phyloP scores from a whole-genome alignment of 2,113 vertebrate genomes.

The Neogobius melanostomus region DNA sequence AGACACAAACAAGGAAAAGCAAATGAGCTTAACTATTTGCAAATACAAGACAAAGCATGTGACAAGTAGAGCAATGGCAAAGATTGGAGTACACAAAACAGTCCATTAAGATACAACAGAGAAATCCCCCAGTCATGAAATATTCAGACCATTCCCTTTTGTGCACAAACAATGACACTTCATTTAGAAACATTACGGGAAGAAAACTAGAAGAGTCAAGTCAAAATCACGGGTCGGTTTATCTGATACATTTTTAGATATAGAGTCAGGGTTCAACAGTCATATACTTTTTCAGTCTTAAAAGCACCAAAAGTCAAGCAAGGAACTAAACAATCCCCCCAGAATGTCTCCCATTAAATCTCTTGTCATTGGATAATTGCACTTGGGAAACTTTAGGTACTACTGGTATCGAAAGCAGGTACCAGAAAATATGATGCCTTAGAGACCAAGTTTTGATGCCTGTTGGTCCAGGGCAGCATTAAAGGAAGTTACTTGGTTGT shows the following conservation, averaged over 20 bases:
- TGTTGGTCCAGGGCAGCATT: no score
- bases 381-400: conserved; percentile 71
- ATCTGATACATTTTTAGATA: no score
- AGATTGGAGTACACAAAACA: conserved; percentile 22
- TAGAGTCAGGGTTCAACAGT: no score
- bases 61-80: conserved; percentile 10
- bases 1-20: neutral
- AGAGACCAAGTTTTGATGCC: no score
- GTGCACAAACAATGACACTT: conserved; percentile 30
- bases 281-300: no score
- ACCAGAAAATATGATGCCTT: no score
- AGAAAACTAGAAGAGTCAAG: neutral
- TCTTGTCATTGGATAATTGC: conserved; percentile 44
- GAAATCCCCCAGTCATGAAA: conserved; percentile 25
- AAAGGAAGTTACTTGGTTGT: no score
- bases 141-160: conserved; percentile 52
- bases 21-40: conserved; percentile 11
- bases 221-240: no score
- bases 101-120: conserved; percentile 41
- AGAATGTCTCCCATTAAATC: conserved; percentile 18
- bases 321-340: no score
- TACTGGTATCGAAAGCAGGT: no score
- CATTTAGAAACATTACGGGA: conserved; percentile 17
- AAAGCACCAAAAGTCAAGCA: no score
- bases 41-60: conserved; percentile 12